Conservation (phyloP, 2,113 vertebrate genomes). For the Myrmecobius fasciatus region DNA sequence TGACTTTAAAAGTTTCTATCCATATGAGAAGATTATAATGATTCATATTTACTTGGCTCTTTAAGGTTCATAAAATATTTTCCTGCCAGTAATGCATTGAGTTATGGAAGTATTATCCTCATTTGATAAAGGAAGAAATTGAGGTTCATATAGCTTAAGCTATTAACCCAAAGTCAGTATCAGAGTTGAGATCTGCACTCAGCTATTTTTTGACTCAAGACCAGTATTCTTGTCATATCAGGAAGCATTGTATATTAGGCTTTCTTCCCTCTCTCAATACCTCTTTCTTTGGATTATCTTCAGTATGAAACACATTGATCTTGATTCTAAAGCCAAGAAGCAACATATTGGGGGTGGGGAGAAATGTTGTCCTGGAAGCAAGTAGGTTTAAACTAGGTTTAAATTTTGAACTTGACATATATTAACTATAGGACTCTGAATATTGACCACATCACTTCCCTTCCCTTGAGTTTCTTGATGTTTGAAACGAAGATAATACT, state of each 20-base stretch:
- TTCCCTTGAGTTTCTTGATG: background rate
- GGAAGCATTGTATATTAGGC: background rate
- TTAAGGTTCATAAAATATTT: background rate
- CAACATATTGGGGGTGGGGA: background rate
- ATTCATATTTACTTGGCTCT: background rate
- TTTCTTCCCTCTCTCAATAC: background rate
- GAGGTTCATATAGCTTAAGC: background rate
- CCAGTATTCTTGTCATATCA: background rate
- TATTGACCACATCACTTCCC: background rate
- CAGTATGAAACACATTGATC: background rate
- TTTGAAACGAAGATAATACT: background rate
- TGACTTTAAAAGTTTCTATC: background rate
- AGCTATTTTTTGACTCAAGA: background rate
- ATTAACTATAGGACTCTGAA: background rate
- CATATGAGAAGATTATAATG: background rate
- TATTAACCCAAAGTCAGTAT: background rate
- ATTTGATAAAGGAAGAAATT: background rate
- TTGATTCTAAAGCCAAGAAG: background rate
- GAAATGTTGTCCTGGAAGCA: background rate
- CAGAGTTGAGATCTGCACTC: background rate
- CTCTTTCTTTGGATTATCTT: background rate
- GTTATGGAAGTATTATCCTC: background rate
- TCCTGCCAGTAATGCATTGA: background rate
- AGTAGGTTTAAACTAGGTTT: background rate
- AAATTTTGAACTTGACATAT: background rate